Evolutionary conservation across 2,113 vertebrate genomes (phyloP).

Genomic region (Petromus typicus): DNA sequence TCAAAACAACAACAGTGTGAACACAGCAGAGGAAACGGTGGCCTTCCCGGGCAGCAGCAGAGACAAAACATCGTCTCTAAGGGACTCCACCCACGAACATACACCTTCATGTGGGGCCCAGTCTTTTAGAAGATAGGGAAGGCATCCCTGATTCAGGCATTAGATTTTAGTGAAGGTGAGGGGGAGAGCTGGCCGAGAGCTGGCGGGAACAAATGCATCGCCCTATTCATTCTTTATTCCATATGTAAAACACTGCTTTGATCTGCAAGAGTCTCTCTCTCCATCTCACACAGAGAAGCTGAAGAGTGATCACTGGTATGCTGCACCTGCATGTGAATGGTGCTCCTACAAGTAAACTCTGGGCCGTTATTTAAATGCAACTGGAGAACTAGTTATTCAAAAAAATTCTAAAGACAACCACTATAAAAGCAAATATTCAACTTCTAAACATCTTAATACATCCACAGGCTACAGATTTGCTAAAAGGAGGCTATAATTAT

Average conservation of each 20-base stretch:
- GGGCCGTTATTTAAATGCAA: constrained; percentile 55
- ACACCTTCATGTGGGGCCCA: neutral
- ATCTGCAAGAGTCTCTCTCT: neutral
- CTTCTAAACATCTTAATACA: constrained; percentile 14
- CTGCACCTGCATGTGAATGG: neutral
- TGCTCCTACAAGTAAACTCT: constrained; percentile 32
- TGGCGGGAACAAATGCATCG: neutral
- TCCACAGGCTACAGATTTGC: constrained; percentile 47
- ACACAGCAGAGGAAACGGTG: neutral
- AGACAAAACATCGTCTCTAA: neutral
- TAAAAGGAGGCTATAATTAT: constrained; percentile 44
- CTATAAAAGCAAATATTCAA: constrained; percentile 59
- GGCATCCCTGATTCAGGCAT: neutral
- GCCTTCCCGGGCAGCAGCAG: neutral
- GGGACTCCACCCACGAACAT: neutral
- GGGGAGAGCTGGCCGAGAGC: too few relatives aligned
- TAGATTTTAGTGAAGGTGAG: neutral
- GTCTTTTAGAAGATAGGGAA: neutral
- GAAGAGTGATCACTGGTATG: neutral
- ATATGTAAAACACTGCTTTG: neutral
- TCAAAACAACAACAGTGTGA: neutral
- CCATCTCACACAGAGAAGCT: neutral
- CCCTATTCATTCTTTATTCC: neutral
- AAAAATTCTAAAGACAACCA: constrained; percentile 39
- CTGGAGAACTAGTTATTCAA: constrained; percentile 47